These are phyloP conservation scores for Oceanites oceanicus DNA, from an alignment of 2,113 vertebrate genomes.

Conservation along the genomic window DNA sequence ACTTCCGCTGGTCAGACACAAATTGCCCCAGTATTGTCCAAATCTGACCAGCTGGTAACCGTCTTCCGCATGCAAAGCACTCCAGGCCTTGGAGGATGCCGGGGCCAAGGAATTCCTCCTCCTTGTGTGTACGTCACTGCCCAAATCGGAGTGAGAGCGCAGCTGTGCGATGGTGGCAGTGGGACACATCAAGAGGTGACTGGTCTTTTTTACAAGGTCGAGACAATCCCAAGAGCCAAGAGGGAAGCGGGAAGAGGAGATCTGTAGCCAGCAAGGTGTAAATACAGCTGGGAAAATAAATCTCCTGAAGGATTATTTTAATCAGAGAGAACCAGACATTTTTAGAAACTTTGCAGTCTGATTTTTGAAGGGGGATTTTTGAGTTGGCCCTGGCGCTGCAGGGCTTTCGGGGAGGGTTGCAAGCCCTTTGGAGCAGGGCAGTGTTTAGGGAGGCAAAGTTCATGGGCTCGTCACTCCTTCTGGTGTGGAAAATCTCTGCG, in stretches of 20 bases:
- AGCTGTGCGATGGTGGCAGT: fast-evolving
- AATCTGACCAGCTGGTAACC: neutral
- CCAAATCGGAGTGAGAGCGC: fast-evolving
- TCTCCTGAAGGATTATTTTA: neutral
- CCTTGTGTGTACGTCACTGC: fast-evolving
- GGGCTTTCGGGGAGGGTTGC: neutral
- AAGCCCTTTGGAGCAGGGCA: neutral
- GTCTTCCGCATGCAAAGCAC: fast-evolving
- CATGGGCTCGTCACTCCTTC: neutral
- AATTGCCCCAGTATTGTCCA: too few relatives aligned
- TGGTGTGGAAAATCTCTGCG: neutral
- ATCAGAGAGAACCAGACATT: neutral
- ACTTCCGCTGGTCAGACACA: fast-evolving
- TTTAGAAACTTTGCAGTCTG: neutral
- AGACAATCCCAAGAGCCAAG: neutral
- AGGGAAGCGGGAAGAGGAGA: neutral
- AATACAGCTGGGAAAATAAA: neutral
- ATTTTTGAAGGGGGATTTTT: neutral
- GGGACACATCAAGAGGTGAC: fast-evolving
- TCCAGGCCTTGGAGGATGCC: neutral
- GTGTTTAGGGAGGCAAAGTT: slow-evolving; percentile 42
- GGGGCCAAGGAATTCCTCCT: neutral
- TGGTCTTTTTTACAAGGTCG: fast-evolving
- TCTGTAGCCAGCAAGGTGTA: neutral
- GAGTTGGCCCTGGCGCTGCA: neutral